Conservation (phyloP, 2,797 vertebrate species). For the Silurus lanzhouensis region DNA sequence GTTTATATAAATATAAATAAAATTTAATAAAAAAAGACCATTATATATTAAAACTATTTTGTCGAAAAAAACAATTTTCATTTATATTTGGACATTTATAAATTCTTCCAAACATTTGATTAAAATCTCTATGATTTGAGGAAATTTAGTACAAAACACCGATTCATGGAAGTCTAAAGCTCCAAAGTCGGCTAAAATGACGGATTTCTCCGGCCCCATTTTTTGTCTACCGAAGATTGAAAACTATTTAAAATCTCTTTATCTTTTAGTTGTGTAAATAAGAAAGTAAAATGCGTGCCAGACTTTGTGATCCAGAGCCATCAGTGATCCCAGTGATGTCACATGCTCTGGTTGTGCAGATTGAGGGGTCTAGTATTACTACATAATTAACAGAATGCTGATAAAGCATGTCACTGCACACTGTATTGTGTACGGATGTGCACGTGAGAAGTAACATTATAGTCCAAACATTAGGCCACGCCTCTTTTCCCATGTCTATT, state of each 20-base stretch:
- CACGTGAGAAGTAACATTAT: not conserved
- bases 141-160: not conserved
- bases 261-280: not conserved
- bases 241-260: not conserved
- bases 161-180: not conserved
- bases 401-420: no score
- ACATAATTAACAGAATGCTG: no score
- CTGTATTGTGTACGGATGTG: no score
- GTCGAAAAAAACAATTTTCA: no score
- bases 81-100: not conserved
- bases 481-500: not conserved
- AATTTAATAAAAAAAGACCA: not conserved
- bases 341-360: no score
- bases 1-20: not conserved
- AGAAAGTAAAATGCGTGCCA: not conserved
- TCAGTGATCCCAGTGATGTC: not conserved
- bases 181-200: slow-evolving; percentile 7
- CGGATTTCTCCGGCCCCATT: not conserved
- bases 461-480: not conserved
- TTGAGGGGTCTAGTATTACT: no score
- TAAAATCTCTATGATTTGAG: not conserved
- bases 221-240: not conserved
- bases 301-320: not conserved
- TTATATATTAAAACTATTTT: not conserved
- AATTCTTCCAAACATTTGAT: not conserved